These are phyloP conservation scores for Rhyacophila brunnea DNA, from an alignment of 1,140 invertebrate species.

Conservation along the genomic window DNA sequence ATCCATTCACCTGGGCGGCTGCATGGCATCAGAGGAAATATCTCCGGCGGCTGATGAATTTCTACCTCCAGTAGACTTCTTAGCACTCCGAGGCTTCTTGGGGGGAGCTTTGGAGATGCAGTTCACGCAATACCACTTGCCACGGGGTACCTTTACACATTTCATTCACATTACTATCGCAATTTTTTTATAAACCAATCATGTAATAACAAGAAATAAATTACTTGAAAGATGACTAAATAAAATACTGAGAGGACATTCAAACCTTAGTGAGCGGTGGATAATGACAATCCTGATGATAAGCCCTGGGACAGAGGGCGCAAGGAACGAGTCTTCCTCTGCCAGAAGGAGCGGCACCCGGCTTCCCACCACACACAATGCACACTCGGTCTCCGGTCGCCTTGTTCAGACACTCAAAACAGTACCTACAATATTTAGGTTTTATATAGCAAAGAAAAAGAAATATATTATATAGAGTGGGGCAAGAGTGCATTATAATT, in stretches of 20 bases:
- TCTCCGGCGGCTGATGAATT: slow-evolving; percentile 31
- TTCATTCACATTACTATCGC: not conserved
- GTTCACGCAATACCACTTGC: slow-evolving; percentile 84
- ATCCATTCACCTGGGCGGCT: slow-evolving; percentile 29
- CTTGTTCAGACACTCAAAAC: slow-evolving; percentile 96
- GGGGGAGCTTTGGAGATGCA: slow-evolving; percentile 70
- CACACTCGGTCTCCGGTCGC: slow-evolving; percentile 84
- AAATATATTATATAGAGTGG: no score
- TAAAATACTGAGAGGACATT: no score
- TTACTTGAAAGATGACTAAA: no score
- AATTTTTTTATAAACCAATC: no score
- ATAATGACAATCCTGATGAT: slow-evolving; percentile 90
- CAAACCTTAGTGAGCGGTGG: slow-evolving; percentile 79
- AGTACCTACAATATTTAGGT: slow-evolving; percentile 79
- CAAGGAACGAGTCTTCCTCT: slow-evolving; percentile 78
- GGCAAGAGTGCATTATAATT: no score
- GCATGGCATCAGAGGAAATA: slow-evolving; percentile 16
- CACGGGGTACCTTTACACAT: slow-evolving; percentile 65
- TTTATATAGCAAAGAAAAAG: no score
- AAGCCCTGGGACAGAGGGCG: slow-evolving; percentile 85
- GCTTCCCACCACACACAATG: slow-evolving; percentile 83
- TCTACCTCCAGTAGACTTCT: slow-evolving; percentile 56
- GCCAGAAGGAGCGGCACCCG: slow-evolving; percentile 49
- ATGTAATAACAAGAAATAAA: no score
- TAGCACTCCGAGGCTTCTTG: slow-evolving; percentile 56